Evolutionary conservation across 2,888 invertebrate genomes (phyloP).

Genomic region (Caenorhabditis sp.): DNA sequence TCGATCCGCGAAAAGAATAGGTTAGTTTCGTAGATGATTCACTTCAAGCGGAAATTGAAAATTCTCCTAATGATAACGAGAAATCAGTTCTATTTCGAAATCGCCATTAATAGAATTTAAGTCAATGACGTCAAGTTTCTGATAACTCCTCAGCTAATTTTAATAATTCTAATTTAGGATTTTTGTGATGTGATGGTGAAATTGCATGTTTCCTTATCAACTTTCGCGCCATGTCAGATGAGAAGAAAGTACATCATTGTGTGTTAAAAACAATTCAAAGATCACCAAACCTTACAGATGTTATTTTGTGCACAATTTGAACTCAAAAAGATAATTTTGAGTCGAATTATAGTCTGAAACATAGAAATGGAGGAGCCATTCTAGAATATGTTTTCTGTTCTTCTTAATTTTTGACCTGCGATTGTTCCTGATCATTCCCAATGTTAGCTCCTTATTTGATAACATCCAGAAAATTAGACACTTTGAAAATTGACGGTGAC

Average conservation of each 20-base stretch:
- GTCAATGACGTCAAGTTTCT: slow-evolving; percentile 25
- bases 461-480: slow-evolving; percentile 15
- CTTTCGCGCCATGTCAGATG: slow-evolving; percentile 13
- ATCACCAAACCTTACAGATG: slow-evolving; percentile 1
- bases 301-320: not conserved
- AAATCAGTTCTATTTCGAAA: slow-evolving; percentile 20
- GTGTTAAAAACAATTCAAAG: slow-evolving; percentile 29
- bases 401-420: slow-evolving; percentile 18
- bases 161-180: slow-evolving; percentile 31
- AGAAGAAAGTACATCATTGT: slow-evolving; percentile 15
- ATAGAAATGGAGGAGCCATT: not conserved
- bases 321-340: not conserved
- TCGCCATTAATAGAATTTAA: slow-evolving; percentile 21
- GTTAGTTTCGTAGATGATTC: slow-evolving; percentile 35
- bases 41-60: not conserved
- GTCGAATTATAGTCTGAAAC: not conserved
- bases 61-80: slow-evolving; percentile 14
- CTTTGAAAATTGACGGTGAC: slow-evolving; percentile 17
- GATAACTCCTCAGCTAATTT: slow-evolving; percentile 5
- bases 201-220: slow-evolving; percentile 27
- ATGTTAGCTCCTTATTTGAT: slow-evolving; percentile 17
- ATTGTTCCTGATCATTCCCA: slow-evolving; percentile 32
- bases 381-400: not conserved
- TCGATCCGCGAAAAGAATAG: slow-evolving; percentile 48
- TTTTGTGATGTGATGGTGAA: slow-evolving; percentile 1